Conservation (phyloP, 2,797 vertebrate species). For the Phrynocephalus guinanensis region DNA sequence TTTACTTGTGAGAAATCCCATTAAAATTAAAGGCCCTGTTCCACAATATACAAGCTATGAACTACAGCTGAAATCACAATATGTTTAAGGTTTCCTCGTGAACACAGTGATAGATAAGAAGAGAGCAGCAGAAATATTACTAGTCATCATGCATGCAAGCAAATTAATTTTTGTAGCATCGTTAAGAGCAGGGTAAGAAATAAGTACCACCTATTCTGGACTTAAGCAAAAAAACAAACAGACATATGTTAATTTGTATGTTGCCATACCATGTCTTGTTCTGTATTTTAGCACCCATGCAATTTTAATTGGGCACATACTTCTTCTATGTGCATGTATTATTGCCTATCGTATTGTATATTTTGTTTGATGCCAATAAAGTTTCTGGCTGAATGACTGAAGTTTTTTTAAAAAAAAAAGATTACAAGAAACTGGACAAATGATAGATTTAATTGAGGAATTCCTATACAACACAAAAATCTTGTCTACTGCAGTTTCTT, state of each 20-base stretch:
- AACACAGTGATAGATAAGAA: background rate
- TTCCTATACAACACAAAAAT: slow-evolving; percentile 39
- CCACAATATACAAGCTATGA: background rate
- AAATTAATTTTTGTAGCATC: slow-evolving; percentile 43
- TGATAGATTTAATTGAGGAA: slow-evolving; percentile 38
- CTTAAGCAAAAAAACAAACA: too few species aligned
- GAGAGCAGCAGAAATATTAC: background rate
- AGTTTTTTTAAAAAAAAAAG: slow-evolving; percentile 21
- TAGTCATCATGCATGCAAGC: slow-evolving; percentile 38
- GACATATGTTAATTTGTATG: too few species aligned
- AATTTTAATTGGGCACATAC: too few species aligned
- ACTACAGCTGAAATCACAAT: slow-evolving; percentile 2
- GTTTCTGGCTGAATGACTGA: too few species aligned
- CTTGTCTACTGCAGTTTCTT: background rate
- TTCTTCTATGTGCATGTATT: too few species aligned
- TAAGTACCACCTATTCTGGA: background rate
- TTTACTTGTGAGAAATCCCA: slow-evolving; percentile 21
- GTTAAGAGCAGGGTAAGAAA: slow-evolving; percentile 23
- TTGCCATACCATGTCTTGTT: too few species aligned
- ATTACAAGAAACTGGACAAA: slow-evolving; percentile 43
- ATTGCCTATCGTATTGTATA: too few species aligned
- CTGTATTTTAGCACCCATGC: too few species aligned
- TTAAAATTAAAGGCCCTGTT: background rate
- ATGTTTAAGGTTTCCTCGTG: slow-evolving; percentile 3
- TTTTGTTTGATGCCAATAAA: too few species aligned